A percentile compares a stretch with the other conserved stretches of the same genome.
Evolutionary conservation across 2,113 vertebrate genomes (phyloP).

Genomic region (Chaetops frenatus): DNA sequence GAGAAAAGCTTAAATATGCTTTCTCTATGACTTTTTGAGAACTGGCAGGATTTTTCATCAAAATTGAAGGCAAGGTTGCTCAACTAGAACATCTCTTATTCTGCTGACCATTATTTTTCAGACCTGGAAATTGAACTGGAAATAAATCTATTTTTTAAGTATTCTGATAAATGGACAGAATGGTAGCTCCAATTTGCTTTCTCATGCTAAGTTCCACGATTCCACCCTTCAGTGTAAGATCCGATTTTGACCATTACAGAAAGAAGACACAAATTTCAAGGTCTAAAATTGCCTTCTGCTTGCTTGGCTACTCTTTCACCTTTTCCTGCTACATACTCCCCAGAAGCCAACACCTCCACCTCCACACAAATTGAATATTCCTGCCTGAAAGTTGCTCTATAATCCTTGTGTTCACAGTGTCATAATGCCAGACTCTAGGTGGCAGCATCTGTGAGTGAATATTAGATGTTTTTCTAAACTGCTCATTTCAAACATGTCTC

Average conservation of each 20-base stretch:
- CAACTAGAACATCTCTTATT: background rate
- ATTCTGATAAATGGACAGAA: background rate
- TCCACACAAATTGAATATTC: background rate
- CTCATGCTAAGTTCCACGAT: background rate
- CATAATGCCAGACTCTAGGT: constrained; percentile 49
- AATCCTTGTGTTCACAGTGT: background rate
- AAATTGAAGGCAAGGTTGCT: background rate
- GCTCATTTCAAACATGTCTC: background rate
- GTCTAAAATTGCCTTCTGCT: background rate
- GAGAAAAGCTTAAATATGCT: background rate
- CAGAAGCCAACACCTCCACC: background rate
- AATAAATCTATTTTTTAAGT: background rate
- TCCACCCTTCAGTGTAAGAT: background rate
- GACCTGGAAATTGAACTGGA: background rate
- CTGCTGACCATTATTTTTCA: background rate
- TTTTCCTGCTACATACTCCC: background rate
- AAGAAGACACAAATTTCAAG: background rate
- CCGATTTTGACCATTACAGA: background rate
- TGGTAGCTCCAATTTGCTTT: background rate
- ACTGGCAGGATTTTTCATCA: background rate
- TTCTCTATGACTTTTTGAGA: background rate
- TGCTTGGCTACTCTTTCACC: background rate
- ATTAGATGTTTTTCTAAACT: background rate
- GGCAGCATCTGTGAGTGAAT: constrained; percentile 64
- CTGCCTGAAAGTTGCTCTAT: background rate